phyloP scores from a whole-genome alignment of 2,888 invertebrate species.

The Sarcophaga subvicina region DNA sequence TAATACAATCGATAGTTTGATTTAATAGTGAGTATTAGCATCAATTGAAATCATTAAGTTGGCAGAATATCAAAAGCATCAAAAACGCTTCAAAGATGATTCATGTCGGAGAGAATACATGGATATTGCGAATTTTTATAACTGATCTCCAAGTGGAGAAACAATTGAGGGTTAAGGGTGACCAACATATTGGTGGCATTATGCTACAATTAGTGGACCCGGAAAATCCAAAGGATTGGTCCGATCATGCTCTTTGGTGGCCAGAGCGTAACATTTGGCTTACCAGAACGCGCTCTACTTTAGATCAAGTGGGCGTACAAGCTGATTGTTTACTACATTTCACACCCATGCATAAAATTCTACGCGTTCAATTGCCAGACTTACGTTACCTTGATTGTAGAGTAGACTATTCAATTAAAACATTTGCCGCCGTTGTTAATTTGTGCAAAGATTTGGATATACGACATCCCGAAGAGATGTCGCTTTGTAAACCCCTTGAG shows the following conservation, averaged over 20 bases:
- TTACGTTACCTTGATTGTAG: conserved; percentile 94
- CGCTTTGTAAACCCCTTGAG: conserved; percentile 94
- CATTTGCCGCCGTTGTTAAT: conserved; percentile 95
- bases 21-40: conserved; percentile 34
- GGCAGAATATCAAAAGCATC: conserved; percentile 49
- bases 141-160: conserved; percentile 95
- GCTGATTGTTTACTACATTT: conserved; percentile 96
- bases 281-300: conserved; percentile 94
- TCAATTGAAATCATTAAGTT: conserved; percentile 29
- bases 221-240: conserved; percentile 99
- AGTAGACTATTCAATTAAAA: conserved; percentile 97
- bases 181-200: conserved; percentile 98
- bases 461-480: conserved; percentile 98
- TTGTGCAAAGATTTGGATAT: conserved; percentile 96
- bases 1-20: conserved; percentile 16
- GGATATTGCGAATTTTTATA: conserved; percentile 96
- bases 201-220: conserved; percentile 98
- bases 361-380: conserved; percentile 96
- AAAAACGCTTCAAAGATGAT: conserved; percentile 76
- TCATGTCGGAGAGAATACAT: conserved; percentile 94
- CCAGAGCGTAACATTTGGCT: conserved; percentile 97
- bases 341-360: conserved; percentile 98
- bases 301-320: conserved; percentile 98
- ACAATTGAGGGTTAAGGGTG: conserved; percentile 96
- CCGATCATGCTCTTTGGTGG: conserved; percentile 99